Evolutionary conservation across 1,140 invertebrate genomes (phyloP), one percentile per base, ranked within the genome.

Genomic region (Penaeus japonicus): DNA sequence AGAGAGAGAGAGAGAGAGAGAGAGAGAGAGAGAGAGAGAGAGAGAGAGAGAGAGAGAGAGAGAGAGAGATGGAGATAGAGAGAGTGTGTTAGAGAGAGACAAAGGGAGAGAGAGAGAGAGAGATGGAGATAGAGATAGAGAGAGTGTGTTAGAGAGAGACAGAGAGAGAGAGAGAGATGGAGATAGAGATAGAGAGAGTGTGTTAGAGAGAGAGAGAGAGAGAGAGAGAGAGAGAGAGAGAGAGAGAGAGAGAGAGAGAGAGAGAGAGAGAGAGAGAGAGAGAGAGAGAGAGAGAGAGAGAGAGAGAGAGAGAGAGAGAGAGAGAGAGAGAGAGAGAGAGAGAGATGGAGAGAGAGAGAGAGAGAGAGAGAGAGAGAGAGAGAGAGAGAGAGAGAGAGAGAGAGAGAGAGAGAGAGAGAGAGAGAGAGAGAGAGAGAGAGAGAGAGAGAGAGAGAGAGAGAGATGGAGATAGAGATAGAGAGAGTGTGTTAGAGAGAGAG

Each of bases 401-500:
- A n/a, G 32, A 5, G 22, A 22, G 57, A n/a, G 7, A 24, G 47
- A 2, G 35, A 20, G 20, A 32, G n/a, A n/a, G 54, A 57, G 35
- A 81, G 55, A 24, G 3, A 83, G 80, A 57, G 82, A 53, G 81
- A 65, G 59, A 12, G 12, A 7, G 5, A 12, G 5, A 7, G 12
- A 35, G 32, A 32, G 62, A 53, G 82, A 24, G 62, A 12, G 54
- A 30, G 62, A 70, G 54, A 47, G 32, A 32, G 32, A 83, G 55
- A 81, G 80, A 83, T 27, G 24, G 57, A 62, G 80, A 32, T 17
- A 62, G 57, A 62, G 57, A 62, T 24, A 65, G 81, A 83, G 81
- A 83, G 55, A 59, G 55, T 65, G 57, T 35, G 57, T 65, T 57
- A 83, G 81, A 83, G 57, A 83, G 57, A 62, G 55, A 65, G 77